Evolutionary conservation across 2,797 vertebrate species (phyloP).

Genomic region (Tinamus major): DNA sequence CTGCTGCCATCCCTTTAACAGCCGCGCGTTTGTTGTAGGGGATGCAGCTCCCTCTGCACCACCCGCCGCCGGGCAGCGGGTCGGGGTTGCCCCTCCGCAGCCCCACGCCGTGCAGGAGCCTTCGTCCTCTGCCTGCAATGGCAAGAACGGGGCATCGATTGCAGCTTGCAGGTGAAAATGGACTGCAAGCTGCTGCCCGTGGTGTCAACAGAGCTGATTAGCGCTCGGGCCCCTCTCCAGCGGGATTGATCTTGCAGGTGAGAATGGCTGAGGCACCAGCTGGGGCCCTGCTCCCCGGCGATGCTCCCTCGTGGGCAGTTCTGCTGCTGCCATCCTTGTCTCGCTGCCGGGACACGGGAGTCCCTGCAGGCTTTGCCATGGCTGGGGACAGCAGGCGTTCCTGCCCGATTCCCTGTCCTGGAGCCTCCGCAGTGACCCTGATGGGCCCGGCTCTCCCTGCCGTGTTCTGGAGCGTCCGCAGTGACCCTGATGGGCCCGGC

Average conservation of each 20-base stretch:
- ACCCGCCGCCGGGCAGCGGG: not conserved
- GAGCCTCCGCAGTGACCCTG: not conserved
- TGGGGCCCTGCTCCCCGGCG: not conserved
- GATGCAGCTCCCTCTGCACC: not conserved
- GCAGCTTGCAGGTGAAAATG: constrained; percentile 80
- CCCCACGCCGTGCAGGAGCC: not conserved
- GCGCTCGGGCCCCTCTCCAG: constrained; percentile 43
- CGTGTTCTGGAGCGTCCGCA: not conserved
- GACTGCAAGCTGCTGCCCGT: constrained; percentile 61
- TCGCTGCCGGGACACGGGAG: not conserved
- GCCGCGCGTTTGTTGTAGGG: not conserved
- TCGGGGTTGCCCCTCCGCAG: not conserved
- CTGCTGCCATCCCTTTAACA: not conserved
- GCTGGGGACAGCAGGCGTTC: not conserved
- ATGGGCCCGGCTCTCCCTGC: fast-evolving
- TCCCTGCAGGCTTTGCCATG: not conserved
- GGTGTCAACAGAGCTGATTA: constrained; percentile 74
- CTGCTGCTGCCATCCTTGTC: fast-evolving
- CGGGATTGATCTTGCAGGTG: constrained; percentile 65
- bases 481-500: fast-evolving
- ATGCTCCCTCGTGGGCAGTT: not conserved
- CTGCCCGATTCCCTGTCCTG: not conserved
- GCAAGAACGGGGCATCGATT: constrained; percentile 68
- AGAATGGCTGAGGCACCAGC: constrained; percentile 65
- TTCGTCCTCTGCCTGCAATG: constrained; percentile 21